These are phyloP conservation scores for Neodiprion virginianus DNA, from an alignment of 1,140 invertebrate species.

Conservation along the genomic window DNA sequence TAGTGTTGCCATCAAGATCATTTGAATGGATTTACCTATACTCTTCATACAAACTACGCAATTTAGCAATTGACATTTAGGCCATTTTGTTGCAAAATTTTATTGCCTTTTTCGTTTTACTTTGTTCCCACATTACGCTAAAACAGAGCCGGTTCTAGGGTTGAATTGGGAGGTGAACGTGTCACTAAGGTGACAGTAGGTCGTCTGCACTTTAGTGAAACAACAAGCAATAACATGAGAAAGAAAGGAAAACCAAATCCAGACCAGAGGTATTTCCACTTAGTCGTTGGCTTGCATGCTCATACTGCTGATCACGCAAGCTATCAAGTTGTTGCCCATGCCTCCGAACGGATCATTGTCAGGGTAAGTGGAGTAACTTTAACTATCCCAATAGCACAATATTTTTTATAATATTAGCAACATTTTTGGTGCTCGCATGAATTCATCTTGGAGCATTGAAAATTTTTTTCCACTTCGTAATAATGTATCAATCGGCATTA, in stretches of 20 bases:
- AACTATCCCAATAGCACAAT: neutral
- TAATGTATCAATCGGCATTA: too few relatives aligned
- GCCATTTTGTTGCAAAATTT: conserved; percentile 33
- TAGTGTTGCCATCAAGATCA: too few relatives aligned
- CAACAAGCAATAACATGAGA: conserved; percentile 98
- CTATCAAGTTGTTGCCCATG: conserved; percentile 83
- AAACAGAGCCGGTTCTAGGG: conserved; percentile 65
- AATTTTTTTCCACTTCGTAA: too few relatives aligned
- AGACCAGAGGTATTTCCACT: conserved; percentile 93
- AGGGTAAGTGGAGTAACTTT: conserved; percentile 68
- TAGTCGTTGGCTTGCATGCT: conserved; percentile 92
- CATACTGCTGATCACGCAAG: conserved; percentile 80
- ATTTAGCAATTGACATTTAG: conserved; percentile 21
- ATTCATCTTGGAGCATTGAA: too few relatives aligned
- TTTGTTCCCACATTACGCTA: conserved; percentile 44
- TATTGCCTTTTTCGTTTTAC: conserved; percentile 9
- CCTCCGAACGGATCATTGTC: conserved; percentile 97
- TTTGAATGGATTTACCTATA: neutral
- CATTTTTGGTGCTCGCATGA: too few relatives aligned
- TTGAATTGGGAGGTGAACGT: conserved; percentile 85
- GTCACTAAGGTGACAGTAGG: conserved; percentile 93
- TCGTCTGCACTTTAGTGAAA: conserved; percentile 96
- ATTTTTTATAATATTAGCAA: too few relatives aligned
- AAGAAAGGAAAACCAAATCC: conserved; percentile 99
- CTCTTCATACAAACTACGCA: neutral